Conservation (phyloP, 2,797 vertebrate genomes). For the Pampus argenteus region DNA sequence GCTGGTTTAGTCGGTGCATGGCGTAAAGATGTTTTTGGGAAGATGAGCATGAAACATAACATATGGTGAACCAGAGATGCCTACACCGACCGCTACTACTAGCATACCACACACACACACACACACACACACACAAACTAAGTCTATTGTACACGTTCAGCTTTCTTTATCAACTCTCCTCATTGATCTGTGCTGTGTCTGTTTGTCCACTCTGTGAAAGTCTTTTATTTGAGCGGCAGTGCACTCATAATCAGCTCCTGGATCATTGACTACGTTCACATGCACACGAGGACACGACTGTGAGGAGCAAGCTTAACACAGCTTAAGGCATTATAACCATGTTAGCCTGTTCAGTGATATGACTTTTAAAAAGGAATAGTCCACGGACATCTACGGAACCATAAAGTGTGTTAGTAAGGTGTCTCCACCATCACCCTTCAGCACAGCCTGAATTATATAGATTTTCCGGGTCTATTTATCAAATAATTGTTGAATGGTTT, state of each 20-base stretch:
- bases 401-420: not conserved
- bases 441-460: not conserved
- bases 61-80: constrained; percentile 48
- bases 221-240: constrained; percentile 20
- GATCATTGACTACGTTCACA: constrained; percentile 14
- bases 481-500: too few relatives aligned
- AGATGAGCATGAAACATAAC: constrained; percentile 64
- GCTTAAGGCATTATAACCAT: not conserved
- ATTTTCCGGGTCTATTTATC: not conserved
- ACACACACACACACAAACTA: not conserved
- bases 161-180: constrained; percentile 58
- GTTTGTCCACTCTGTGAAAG: constrained; percentile 29
- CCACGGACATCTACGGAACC: not conserved
- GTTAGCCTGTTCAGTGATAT: not conserved
- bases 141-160: constrained; percentile 32
- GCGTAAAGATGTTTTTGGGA: constrained; percentile 66
- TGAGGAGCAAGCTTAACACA: not conserved
- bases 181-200: constrained; percentile 49
- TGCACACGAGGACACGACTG: not conserved
- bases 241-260: not conserved
- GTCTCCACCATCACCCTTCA: not conserved
- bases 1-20: constrained; percentile 58
- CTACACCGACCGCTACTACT: not conserved
- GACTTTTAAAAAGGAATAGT: not conserved
- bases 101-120: constrained; percentile 12